Base-by-base conservation (phyloP, 2,797 vertebrate species). In the Scleropages formosus region DNA sequence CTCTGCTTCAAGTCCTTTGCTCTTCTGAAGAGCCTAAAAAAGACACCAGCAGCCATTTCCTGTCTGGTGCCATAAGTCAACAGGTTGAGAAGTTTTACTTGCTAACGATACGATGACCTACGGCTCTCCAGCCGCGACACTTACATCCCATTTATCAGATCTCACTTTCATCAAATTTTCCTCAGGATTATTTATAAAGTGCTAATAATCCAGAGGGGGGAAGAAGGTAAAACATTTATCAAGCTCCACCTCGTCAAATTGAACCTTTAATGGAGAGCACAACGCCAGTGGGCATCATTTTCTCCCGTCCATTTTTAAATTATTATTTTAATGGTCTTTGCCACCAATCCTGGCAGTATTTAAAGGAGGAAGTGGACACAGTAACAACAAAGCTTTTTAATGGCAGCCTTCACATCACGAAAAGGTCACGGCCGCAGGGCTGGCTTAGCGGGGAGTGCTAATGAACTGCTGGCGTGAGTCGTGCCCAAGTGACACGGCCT, bases 31-130 rank as follows among this genome's bases (percentile, higher is more conserved):
- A 66, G 64, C 47, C 31, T 65, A 74, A 53, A 24, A 16, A 56
- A 63, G 18, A 44, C 8, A 0, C 10, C n/a, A 15, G 24, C 63
- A 31, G 12, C n/a, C 20, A 44, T 44, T 64, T 75, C n/a, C 31
- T 47, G 31, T 72, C 71, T 56, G 72, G 39, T 46, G n/a, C 71
- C 60, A 22, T 75, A 64, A 76, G 90, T 88, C 85, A 88, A 88
- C 90, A 88, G 88, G 82, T 15, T 58, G 69, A 56, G 69, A 71
- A 58, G 13, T 84, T 87, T 87, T 86, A 87, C 87, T 88, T 53
- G 80, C 78, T 84, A 87, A 90, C 90, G 88, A 90, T 85, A 85
- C 65, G 80, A 87, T 90, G 87, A 87, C 87, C 84, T 86, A 84
- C 80, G 87, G 82, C 84, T 85, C 85, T 85, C 80, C 77, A 82